A percentile compares a stretch with the other conserved stretches of the same genome.
These are phyloP conservation scores for Cyanoramphus novaezelandiae DNA, from an alignment of 2,113 vertebrate genomes.

Conservation along the genomic window DNA sequence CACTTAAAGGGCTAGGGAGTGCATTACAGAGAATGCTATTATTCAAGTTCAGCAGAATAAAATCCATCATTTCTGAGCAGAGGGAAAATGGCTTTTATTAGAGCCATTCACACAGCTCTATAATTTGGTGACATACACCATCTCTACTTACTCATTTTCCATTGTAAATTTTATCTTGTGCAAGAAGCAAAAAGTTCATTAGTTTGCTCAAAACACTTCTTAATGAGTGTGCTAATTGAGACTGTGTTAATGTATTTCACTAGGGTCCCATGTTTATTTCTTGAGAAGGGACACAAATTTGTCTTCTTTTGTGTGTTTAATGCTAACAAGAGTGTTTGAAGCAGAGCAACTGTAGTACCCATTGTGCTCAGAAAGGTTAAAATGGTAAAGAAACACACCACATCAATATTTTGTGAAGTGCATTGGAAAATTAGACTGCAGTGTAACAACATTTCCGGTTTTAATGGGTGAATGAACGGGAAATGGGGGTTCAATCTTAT, in stretches of 20 bases:
- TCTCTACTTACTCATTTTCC: slow-evolving; percentile 40
- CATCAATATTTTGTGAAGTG: not conserved
- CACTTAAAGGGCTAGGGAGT: slow-evolving; percentile 44
- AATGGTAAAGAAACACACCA: slow-evolving; percentile 1
- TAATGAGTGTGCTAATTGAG: slow-evolving; percentile 65
- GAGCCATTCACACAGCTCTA: slow-evolving; percentile 42
- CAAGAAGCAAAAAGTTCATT: slow-evolving; percentile 67
- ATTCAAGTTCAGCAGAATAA: slow-evolving; percentile 57
- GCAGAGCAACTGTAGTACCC: not conserved
- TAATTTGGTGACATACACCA: slow-evolving; percentile 49
- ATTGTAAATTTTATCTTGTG: slow-evolving; percentile 55
- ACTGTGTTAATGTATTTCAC: slow-evolving; percentile 43
- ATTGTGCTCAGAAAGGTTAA: slow-evolving; percentile 6
- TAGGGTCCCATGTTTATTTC: slow-evolving; percentile 40
- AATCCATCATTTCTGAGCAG: slow-evolving; percentile 59
- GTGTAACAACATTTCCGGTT: not conserved
- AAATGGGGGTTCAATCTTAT: not conserved
- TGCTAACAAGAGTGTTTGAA: slow-evolving; percentile 9
- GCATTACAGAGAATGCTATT: not conserved
- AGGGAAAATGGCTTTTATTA: slow-evolving; percentile 60
- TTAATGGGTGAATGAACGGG: not conserved
- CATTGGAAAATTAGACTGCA: slow-evolving; percentile 21
- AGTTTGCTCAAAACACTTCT: slow-evolving; percentile 23
- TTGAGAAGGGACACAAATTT: slow-evolving; percentile 20
- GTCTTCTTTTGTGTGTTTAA: slow-evolving; percentile 10